Evolutionary conservation across 2,888 invertebrate species (phyloP), one percentile per base, ranked within the genome.

Genomic region (Glomeris marginata): DNA sequence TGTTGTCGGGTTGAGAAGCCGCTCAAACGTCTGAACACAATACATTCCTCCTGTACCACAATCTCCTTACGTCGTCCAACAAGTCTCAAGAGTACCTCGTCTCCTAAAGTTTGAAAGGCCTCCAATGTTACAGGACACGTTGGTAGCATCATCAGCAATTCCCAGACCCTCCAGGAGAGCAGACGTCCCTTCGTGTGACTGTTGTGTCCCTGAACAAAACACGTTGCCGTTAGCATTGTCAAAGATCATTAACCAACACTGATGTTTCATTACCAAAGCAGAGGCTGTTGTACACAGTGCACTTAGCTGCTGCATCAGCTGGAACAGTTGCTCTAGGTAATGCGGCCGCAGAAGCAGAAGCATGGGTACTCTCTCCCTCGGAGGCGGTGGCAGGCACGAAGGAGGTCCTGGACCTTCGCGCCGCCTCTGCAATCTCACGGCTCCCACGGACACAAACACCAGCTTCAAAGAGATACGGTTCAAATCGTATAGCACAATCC

Each of bases 91-190:
- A 44, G 3, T 28, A 28, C 28, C 28, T 28, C 28, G 28, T 28
- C 28, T 3, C 28, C 28, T 8, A 44, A 44, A 8, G 33, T 81
- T 64, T 84, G 83, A 63, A 92, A 90, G 2, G 84, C 84, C 62
- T 84, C 79, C 40, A 90, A 68, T 40, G 91, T 74, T 2, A 81
- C 81, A 0, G 90, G 87, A 69, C 84, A 90, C 1, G 92, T 85
- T 1, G 94, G 92, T 47, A 94, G 72, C 54, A 92, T 76, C 64
- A 88, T 90, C 21, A 94, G 72, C 47, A 92, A 86, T 62, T 92
- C 92, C 94, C 92, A 94, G 0, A 94, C 91, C 41, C 90, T 77
- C 33, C 92, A 75, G 0, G 92, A 92, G 45, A 92, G 68, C 0
- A 88, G 77, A 64, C 90, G 87, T 0, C 90, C 88, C 69, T 85